Evolutionary conservation across 2,113 vertebrate species (phyloP).

Genomic region (Anser cygnoides): DNA sequence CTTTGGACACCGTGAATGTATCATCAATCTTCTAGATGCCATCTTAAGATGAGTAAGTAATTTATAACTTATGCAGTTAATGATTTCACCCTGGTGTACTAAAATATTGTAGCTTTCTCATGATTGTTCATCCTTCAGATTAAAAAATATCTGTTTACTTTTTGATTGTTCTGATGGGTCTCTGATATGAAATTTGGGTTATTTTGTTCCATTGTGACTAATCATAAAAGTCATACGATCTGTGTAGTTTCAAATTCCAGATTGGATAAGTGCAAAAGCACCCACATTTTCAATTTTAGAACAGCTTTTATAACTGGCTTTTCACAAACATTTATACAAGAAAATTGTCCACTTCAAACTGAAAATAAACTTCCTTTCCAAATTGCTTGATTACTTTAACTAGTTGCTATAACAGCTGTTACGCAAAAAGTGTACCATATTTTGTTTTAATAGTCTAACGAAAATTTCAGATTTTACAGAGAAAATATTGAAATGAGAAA

Average conservation of each 20-base stretch:
- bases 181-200: not conserved
- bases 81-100: not conserved
- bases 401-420: not conserved
- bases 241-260: not conserved
- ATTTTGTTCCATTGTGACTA: not conserved
- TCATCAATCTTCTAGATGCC: not conserved
- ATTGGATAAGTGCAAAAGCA: slow-evolving; percentile 9
- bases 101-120: not conserved
- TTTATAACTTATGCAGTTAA: not conserved
- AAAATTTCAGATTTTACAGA: not conserved
- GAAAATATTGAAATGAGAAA: not conserved
- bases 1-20: not conserved
- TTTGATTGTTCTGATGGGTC: not conserved
- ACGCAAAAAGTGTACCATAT: not conserved
- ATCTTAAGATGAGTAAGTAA: not conserved
- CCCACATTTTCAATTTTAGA: slow-evolving; percentile 12
- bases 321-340: not conserved
- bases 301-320: not conserved
- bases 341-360: not conserved
- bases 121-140: not conserved
- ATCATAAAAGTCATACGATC: slow-evolving; percentile 18
- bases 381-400: not conserved
- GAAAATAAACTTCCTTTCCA: not conserved
- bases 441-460: not conserved
- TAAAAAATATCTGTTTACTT: not conserved